phyloP scores from a whole-genome alignment of 2,113 vertebrate species.

The Myotis yumanensis region DNA sequence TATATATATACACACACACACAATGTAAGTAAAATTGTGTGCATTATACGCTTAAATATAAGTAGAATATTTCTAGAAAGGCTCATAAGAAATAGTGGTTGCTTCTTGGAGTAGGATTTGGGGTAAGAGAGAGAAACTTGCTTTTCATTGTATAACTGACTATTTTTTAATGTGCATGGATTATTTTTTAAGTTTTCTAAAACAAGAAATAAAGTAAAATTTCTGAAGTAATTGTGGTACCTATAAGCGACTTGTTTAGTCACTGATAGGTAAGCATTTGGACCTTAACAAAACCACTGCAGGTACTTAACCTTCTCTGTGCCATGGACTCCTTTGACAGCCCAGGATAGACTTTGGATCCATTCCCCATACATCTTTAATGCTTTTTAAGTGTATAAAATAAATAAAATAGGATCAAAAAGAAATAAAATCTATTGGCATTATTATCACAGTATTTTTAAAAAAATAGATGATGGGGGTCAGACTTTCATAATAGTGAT shows the following conservation, averaged over 20 bases:
- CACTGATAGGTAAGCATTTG: not conserved
- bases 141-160: not conserved
- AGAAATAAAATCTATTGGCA: conserved; percentile 20
- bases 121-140: not conserved
- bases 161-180: not conserved
- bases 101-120: not conserved
- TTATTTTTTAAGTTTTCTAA: conserved; percentile 20
- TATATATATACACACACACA: not conserved
- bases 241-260: not conserved
- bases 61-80: not conserved
- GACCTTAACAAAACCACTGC: not conserved
- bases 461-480: not conserved
- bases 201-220: conserved; percentile 40
- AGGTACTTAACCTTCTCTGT: not conserved
- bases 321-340: not conserved
- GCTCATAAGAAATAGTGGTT: not conserved
- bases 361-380: not conserved
- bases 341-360: not conserved
- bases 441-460: not conserved
- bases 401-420: not conserved
- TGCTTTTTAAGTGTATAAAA: conserved; percentile 35
- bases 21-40: not conserved
- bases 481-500: not conserved
- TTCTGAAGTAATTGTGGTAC: not conserved
- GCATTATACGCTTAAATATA: not conserved